Conservation (phyloP, 2,113 vertebrate genomes). For the Eidolon helvum region DNA sequence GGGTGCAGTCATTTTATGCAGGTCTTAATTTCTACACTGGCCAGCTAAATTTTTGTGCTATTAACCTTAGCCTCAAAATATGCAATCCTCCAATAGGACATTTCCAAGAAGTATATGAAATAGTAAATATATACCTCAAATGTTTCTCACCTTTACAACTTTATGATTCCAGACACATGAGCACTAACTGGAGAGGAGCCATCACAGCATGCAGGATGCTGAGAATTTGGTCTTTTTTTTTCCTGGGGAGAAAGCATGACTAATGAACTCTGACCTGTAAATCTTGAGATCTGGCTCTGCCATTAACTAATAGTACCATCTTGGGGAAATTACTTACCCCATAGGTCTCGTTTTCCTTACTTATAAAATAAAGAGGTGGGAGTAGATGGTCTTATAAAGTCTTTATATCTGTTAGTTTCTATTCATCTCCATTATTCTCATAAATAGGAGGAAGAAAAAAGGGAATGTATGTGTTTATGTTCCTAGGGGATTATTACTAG, state of each 20-base stretch:
- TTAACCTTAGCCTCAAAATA: neutral
- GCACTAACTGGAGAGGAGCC: neutral
- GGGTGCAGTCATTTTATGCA: neutral
- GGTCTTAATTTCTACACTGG: neutral
- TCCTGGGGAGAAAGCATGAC: neutral
- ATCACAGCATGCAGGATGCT: neutral
- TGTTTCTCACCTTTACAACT: neutral
- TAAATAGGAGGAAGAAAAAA: neutral
- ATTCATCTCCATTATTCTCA: neutral
- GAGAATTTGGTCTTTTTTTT: neutral
- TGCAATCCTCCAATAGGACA: neutral
- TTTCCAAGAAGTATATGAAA: neutral
- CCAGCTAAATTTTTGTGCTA: neutral
- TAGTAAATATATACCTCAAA: neutral
- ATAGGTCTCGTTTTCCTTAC: neutral
- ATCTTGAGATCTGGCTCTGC: neutral
- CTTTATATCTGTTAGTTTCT: neutral
- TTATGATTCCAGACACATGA: neutral
- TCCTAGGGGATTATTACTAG: neutral
- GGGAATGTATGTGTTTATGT: neutral
- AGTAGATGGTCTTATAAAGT: neutral
- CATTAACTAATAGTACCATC: neutral
- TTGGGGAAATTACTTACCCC: neutral
- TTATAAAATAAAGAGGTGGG: neutral
- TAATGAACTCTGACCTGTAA: neutral